A percentile compares a stretch with the other conserved stretches of the same genome.
These are phyloP conservation scores for Leptinotarsa haldemani DNA, from an alignment of 2,888 invertebrate genomes.

Conservation along the genomic window DNA sequence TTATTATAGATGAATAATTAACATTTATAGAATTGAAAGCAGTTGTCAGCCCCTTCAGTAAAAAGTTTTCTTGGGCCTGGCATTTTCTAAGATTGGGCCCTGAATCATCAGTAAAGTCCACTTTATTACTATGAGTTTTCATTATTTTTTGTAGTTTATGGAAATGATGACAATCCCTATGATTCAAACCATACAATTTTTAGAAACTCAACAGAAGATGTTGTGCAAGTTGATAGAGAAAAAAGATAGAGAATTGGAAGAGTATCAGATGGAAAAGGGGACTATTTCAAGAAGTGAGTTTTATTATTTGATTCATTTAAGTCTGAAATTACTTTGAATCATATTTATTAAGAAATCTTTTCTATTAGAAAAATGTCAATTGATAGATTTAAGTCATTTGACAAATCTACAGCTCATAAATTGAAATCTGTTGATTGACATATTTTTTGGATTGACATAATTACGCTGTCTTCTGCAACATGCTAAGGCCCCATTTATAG, in stretches of 20 bases:
- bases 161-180: slow-evolving; percentile 60
- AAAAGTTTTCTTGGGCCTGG: no score
- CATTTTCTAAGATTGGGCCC: no score
- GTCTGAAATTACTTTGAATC: background rate
- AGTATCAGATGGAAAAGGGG: slow-evolving; percentile 68
- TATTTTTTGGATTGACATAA: no score
- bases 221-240: slow-evolving; percentile 65
- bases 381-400: background rate
- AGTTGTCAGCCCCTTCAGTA: no score
- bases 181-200: slow-evolving; percentile 65
- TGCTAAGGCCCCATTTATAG: no score
- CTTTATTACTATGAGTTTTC: no score
- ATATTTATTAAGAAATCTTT: background rate
- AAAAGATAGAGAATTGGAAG: slow-evolving; percentile 71
- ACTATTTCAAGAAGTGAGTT: slow-evolving; percentile 66
- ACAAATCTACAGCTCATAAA: no score
- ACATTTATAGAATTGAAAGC: no score
- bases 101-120: no score
- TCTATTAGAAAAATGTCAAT: background rate
- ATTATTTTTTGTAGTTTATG: slow-evolving; percentile 47
- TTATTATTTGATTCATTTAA: background rate
- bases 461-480: no score
- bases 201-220: slow-evolving; percentile 66
- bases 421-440: no score
- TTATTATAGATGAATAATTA: no score